phyloP scores from a whole-genome alignment of 2,888 invertebrate species.

The Monochamus alternatus region DNA sequence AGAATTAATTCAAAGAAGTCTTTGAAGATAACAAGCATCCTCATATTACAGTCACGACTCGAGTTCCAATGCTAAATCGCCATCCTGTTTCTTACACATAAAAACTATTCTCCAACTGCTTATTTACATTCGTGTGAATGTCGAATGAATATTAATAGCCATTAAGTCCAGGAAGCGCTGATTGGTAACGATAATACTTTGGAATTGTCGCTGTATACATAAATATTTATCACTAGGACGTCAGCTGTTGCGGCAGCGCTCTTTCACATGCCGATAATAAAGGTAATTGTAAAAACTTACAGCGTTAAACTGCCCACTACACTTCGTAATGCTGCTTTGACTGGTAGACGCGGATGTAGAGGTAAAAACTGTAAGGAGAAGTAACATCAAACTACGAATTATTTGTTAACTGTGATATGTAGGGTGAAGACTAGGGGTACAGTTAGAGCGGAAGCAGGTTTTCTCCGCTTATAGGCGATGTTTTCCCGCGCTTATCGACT shows the following conservation, averaged over 20 bases:
- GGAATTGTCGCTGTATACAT: slow-evolving; percentile 10
- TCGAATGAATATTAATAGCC: slow-evolving; percentile 11
- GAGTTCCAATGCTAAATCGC: background rate
- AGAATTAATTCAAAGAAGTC: background rate
- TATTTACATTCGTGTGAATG: slow-evolving; percentile 4
- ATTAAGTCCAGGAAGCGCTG: slow-evolving; percentile 1
- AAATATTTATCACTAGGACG: slow-evolving; percentile 1
- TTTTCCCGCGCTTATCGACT: background rate
- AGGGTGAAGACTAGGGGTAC: too few species aligned
- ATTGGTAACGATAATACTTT: slow-evolving; percentile 10
- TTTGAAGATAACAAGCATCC: background rate
- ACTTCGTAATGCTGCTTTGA: too few species aligned
- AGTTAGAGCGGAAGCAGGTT: too few species aligned
- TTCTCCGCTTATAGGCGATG: too few species aligned
- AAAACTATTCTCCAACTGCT: background rate
- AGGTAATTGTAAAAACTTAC: slow-evolving; percentile 4
- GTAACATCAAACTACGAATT: too few species aligned
- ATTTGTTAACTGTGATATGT: too few species aligned
- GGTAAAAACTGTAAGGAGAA: too few species aligned
- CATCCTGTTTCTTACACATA: background rate
- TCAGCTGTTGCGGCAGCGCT: slow-evolving; percentile 1
- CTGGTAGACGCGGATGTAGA: too few species aligned
- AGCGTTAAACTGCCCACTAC: background rate
- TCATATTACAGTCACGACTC: background rate
- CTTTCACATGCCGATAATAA: background rate